A percentile compares a stretch with the other conserved stretches of the same genome.
Conservation (phyloP, 2,113 vertebrate genomes). For the Oreochromis tanganicae region DNA sequence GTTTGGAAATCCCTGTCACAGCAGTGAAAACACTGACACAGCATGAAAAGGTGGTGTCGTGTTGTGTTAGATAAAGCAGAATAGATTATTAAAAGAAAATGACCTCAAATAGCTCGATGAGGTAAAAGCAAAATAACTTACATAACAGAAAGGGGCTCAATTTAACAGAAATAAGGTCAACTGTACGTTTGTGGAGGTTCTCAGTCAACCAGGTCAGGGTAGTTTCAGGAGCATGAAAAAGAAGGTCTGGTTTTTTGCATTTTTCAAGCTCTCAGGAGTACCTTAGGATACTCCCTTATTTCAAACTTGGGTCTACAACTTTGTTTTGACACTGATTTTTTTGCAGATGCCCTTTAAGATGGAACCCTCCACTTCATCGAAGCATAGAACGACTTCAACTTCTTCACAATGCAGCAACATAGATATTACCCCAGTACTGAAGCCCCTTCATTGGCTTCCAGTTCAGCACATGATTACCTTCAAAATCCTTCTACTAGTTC, state of each 20-base stretch:
- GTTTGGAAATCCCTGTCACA: not conserved
- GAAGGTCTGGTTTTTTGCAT: not conserved
- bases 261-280: not conserved
- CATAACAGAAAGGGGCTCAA: not conserved
- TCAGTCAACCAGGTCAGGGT: not conserved
- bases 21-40: not conserved
- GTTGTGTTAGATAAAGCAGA: not conserved
- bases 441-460: not conserved
- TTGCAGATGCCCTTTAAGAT: not conserved
- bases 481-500: not conserved
- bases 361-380: not conserved
- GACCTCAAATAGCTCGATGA: not conserved
- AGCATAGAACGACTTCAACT: fast-evolving
- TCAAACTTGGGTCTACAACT: not conserved
- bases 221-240: not conserved
- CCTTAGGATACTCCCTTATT: not conserved
- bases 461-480: not conserved
- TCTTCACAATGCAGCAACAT: not conserved
- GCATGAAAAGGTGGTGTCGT: fast-evolving
- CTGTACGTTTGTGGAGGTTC: not conserved
- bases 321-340: not conserved
- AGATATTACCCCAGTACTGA: not conserved
- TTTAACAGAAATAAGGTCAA: not conserved
- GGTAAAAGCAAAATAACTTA: not conserved
- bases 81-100: not conserved